A percentile compares a stretch with the other conserved stretches of the same genome.
Conservation (phyloP, 2,888 invertebrate species). For the Doris montereyensis region DNA sequence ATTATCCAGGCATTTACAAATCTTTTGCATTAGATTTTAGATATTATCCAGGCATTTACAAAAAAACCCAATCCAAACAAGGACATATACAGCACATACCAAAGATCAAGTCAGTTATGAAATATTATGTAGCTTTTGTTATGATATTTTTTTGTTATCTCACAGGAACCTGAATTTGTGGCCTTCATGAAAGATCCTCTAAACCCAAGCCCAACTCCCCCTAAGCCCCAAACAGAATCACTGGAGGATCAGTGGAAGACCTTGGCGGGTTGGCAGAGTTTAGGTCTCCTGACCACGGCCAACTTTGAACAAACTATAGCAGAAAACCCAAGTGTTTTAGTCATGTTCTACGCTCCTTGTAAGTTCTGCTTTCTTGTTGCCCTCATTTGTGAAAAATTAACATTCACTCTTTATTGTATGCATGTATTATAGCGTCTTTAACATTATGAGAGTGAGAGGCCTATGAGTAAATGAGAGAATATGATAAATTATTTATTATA, state of each 20-base stretch:
- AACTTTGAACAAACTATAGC: constrained; percentile 74
- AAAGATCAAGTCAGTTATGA: neutral
- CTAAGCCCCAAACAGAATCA: constrained; percentile 56
- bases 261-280: constrained; percentile 76
- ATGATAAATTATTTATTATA: too few species aligned
- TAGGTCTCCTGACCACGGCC: constrained; percentile 82
- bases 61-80: too few species aligned
- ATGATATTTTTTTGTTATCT: neutral
- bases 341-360: constrained; percentile 75
- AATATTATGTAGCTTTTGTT: neutral
- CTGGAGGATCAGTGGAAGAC: constrained; percentile 74
- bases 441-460: too few species aligned
- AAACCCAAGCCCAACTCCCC: constrained; percentile 72
- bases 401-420: constrained; percentile 2
- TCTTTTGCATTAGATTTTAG: too few species aligned
- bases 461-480: too few species aligned
- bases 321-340: constrained; percentile 76
- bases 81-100: too few species aligned
- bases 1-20: too few species aligned
- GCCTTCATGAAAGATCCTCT: constrained; percentile 76
- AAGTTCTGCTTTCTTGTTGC: constrained; percentile 48
- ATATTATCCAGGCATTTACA: too few species aligned
- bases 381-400: neutral
- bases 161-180: constrained; percentile 80
- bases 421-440: constrained; percentile 29